phyloP scores from a whole-genome alignment of 2,113 vertebrate genomes.

The Chiloscyllium plagiosum region DNA sequence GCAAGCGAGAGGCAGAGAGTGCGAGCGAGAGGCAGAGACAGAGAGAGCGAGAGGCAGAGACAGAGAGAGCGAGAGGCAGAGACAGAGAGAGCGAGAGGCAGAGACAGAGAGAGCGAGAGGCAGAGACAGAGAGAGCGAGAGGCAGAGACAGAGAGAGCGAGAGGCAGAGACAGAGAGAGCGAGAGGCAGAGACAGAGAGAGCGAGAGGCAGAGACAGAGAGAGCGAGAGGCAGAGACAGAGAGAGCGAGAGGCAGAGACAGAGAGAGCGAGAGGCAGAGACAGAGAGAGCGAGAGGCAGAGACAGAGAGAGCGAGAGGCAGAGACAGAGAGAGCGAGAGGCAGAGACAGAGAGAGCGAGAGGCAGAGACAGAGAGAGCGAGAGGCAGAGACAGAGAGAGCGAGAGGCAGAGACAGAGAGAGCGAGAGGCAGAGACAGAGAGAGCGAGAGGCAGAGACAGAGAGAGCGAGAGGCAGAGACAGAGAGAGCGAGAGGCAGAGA shows the following conservation, averaged over 20 bases:
- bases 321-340: too few species aligned
- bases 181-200: neutral
- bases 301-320: fast-evolving
- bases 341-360: neutral
- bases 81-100: neutral
- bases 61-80: too few species aligned
- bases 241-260: too few species aligned
- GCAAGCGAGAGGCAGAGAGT: neutral
- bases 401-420: too few species aligned
- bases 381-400: neutral
- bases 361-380: neutral
- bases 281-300: neutral
- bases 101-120: neutral
- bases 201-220: neutral
- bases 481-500: too few species aligned
- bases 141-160: too few species aligned
- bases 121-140: neutral
- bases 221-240: too few species aligned
- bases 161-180: neutral
- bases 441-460: neutral
- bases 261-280: neutral
- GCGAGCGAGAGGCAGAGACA: neutral
- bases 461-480: neutral
- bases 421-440: too few species aligned
- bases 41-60: too few species aligned